A percentile compares a stretch with the other conserved stretches of the same genome.
These are phyloP conservation scores for Tachycineta bicolor DNA, from an alignment of 2,113 vertebrate genomes.

Conservation along the genomic window DNA sequence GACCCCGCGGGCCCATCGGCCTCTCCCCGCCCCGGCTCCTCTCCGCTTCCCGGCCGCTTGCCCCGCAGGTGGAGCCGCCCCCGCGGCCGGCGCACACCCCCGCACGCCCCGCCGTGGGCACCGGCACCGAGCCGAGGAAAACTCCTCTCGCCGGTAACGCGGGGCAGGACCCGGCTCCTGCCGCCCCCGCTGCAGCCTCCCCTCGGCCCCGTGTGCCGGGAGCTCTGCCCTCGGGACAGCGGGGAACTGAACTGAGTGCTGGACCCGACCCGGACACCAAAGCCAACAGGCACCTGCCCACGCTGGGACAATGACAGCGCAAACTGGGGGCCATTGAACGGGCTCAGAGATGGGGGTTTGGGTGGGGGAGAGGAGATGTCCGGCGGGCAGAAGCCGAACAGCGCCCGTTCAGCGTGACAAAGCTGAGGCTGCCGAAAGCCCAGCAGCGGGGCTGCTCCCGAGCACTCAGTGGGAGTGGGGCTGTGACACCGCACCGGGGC, in stretches of 20 bases:
- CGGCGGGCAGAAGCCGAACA: background rate
- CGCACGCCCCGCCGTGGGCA: background rate
- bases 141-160: background rate
- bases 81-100: too few relatives aligned
- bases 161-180: background rate
- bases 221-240: background rate
- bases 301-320: background rate
- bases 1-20: background rate
- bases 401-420: accelerated
- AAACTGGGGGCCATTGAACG: accelerated
- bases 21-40: background rate
- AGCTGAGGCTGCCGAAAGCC: accelerated
- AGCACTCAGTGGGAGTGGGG: accelerated
- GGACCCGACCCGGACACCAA: background rate
- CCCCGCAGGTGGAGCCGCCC: background rate
- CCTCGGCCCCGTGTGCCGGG: background rate
- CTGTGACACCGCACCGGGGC: background rate
- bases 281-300: background rate
- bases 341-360: background rate
- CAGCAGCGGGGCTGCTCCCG: background rate
- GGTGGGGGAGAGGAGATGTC: too few relatives aligned
- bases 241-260: background rate
- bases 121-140: background rate
- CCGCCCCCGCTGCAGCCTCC: background rate
- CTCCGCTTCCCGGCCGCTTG: accelerated